Conservation (phyloP, 2,113 vertebrate species). For the Vombatus ursinus region DNA sequence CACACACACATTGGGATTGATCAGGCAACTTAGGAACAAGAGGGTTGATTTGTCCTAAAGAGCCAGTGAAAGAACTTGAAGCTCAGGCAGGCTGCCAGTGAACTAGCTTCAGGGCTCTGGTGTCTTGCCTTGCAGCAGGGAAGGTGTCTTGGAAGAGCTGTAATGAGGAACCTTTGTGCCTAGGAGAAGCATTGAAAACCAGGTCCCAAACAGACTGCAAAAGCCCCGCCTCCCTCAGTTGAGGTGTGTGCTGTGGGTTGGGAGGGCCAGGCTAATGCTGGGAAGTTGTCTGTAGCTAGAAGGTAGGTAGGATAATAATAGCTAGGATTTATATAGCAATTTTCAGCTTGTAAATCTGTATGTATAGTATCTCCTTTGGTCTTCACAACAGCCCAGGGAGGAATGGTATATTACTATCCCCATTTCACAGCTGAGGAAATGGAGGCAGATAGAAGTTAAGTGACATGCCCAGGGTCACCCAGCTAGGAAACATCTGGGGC, state of each 20-base stretch:
- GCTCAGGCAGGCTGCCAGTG: not conserved
- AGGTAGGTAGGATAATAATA: not conserved
- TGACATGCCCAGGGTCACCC: not conserved
- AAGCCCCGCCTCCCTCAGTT: not conserved
- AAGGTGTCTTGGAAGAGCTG: not conserved
- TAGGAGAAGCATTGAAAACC: not conserved
- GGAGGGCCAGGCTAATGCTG: not conserved
- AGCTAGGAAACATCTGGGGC: not conserved
- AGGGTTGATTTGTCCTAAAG: not conserved
- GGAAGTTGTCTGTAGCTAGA: not conserved
- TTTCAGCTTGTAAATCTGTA: not conserved
- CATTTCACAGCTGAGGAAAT: not conserved
- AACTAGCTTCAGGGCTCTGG: not conserved
- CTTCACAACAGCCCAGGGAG: not conserved
- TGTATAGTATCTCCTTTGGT: not conserved
- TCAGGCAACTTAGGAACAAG: not conserved
- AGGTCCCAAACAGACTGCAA: not conserved
- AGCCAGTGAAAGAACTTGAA: not conserved
- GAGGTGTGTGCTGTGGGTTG: not conserved
- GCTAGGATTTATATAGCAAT: not conserved
- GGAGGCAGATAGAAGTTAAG: not conserved
- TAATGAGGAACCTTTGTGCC: not conserved
- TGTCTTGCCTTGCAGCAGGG: not conserved
- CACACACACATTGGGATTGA: not conserved
- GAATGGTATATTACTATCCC: not conserved